Conservation (phyloP, 2,888 invertebrate species). For the Pollenia angustigena region DNA sequence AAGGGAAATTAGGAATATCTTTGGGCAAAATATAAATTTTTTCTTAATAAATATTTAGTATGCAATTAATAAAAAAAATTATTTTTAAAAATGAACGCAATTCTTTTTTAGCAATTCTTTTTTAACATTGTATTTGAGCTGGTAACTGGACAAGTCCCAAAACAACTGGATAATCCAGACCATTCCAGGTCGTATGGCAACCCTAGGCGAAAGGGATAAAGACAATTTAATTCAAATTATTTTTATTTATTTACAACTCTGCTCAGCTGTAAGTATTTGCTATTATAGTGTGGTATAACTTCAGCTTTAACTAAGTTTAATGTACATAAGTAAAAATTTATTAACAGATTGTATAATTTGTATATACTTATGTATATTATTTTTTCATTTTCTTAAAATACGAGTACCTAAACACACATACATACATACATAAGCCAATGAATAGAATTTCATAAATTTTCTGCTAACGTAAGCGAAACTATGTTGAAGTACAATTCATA, state of each 20-base stretch:
- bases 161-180: no score
- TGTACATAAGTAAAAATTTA: not conserved
- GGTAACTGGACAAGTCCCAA: no score
- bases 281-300: not conserved
- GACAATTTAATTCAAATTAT: not conserved
- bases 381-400: not conserved
- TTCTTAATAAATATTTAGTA: no score
- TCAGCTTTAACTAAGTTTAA: not conserved
- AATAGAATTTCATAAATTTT: conserved; percentile 42
- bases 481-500: not conserved
- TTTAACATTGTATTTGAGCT: no score
- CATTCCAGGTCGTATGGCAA: no score
- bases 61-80: no score
- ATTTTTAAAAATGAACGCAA: no score
- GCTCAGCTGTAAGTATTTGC: not conserved
- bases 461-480: conserved; percentile 17
- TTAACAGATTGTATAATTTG: conserved; percentile 4
- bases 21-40: no score
- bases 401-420: not conserved
- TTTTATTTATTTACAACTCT: not conserved
- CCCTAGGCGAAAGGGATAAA: not conserved
- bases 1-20: no score
- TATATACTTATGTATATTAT: no score
- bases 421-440: not conserved
- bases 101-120: no score